Conservation (phyloP, 2,888 invertebrate species). For the Tipula confusa region DNA sequence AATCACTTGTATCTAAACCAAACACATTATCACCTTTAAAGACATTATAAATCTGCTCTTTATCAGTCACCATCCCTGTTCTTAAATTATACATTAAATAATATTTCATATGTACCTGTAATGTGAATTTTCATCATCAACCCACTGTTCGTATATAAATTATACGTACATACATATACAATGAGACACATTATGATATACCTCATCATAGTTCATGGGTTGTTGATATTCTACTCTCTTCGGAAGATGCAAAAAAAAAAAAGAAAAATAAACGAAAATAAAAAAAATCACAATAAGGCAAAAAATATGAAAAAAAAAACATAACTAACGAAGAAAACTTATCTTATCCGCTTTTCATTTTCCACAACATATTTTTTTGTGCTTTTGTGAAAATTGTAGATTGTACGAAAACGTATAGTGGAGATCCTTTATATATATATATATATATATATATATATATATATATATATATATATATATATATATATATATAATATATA, state of each 20-base stretch:
- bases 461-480: too few relatives aligned
- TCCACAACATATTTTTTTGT: slow-evolving; percentile 12
- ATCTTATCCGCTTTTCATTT: slow-evolving; percentile 20
- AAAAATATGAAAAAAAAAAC: neutral
- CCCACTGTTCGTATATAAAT: neutral
- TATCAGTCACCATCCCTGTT: neutral
- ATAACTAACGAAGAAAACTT: neutral
- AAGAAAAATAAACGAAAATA: neutral
- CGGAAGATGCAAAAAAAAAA: neutral
- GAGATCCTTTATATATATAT: neutral
- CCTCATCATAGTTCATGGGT: slow-evolving; percentile 14
- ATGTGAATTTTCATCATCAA: neutral
- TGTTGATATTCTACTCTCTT: slow-evolving; percentile 3
- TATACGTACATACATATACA: neutral
- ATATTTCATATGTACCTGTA: neutral
- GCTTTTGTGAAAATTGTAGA: neutral
- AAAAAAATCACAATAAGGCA: neutral
- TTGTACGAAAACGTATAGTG: neutral
- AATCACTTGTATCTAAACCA: neutral
- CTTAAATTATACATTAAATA: neutral
- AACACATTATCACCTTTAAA: neutral
- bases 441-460: too few relatives aligned
- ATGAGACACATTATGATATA: slow-evolving; percentile 16
- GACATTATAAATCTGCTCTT: neutral
- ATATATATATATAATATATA: too few relatives aligned